A percentile compares a stretch with the other conserved stretches of the same genome.
Evolutionary conservation across 2,888 invertebrate genomes (phyloP).

Genomic region (Neuroscelio doddi): DNA sequence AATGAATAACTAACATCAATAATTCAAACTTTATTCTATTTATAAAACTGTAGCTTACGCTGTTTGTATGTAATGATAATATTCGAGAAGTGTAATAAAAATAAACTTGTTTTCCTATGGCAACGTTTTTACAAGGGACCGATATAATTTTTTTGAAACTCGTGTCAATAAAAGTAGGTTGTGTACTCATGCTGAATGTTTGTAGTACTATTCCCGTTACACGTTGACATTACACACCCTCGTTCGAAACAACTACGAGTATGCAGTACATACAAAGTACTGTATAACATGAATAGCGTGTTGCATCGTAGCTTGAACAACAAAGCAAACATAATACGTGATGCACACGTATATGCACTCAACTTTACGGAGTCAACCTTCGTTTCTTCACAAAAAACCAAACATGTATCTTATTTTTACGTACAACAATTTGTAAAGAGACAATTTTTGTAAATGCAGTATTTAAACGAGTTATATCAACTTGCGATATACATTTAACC

Average conservation of each 20-base stretch:
- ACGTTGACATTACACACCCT: conserved; percentile 48
- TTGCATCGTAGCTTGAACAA: conserved; percentile 56
- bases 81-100: not conserved
- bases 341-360: conserved; percentile 51
- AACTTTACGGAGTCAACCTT: conserved; percentile 57
- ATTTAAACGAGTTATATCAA: too few relatives aligned
- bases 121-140: conserved; percentile 20
- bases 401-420: conserved; percentile 52
- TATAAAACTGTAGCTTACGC: too few relatives aligned
- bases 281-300: conserved; percentile 44
- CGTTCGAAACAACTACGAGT: conserved; percentile 42
- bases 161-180: conserved; percentile 50
- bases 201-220: conserved; percentile 45
- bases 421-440: not conserved
- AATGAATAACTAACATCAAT: too few relatives aligned
- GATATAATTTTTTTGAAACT: conserved; percentile 39
- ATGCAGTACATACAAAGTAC: conserved; percentile 38
- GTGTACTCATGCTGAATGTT: conserved; percentile 48
- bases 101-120: conserved; percentile 11
- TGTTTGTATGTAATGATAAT: too few relatives aligned
- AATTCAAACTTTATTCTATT: too few relatives aligned
- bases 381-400: conserved; percentile 57
- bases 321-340: conserved; percentile 62
- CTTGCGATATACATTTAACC: too few relatives aligned
- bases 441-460: too few relatives aligned